These are phyloP conservation scores for Gobionotothen gibberifrons DNA, from an alignment of 2,797 vertebrate species.

Conservation along the genomic window DNA sequence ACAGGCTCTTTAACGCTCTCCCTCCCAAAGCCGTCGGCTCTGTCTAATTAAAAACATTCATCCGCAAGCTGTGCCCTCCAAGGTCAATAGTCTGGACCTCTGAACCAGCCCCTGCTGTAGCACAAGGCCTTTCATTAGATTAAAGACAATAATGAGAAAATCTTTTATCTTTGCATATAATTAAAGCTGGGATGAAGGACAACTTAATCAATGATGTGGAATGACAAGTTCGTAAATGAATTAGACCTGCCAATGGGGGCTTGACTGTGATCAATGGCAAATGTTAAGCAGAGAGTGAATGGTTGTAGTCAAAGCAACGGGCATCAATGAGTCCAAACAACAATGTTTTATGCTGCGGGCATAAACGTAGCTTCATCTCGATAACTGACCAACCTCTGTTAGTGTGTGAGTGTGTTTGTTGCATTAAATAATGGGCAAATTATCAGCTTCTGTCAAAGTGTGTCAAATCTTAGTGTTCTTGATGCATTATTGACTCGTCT, in stretches of 20 bases:
- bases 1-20: no score
- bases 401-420: neutral
- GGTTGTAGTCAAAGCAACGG: constrained; percentile 54
- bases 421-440: neutral
- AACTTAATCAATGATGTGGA: constrained; percentile 94
- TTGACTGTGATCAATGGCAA: constrained; percentile 90
- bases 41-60: constrained; percentile 93
- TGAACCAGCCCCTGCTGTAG: constrained; percentile 90
- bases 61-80: constrained; percentile 77
- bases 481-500: neutral
- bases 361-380: constrained; percentile 18
- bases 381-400: constrained; percentile 11
- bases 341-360: constrained; percentile 26
- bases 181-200: constrained; percentile 95
- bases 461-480: neutral
- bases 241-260: constrained; percentile 93
- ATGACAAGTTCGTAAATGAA: constrained; percentile 99
- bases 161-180: constrained; percentile 97
- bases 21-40: constrained; percentile 71
- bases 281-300: constrained; percentile 86
- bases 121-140: constrained; percentile 96
- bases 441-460: neutral
- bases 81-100: constrained; percentile 93
- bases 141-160: constrained; percentile 98
- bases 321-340: constrained; percentile 53